These are phyloP conservation scores for Bagarius yarrelli DNA, from an alignment of 2,113 vertebrate genomes.

Conservation along the genomic window DNA sequence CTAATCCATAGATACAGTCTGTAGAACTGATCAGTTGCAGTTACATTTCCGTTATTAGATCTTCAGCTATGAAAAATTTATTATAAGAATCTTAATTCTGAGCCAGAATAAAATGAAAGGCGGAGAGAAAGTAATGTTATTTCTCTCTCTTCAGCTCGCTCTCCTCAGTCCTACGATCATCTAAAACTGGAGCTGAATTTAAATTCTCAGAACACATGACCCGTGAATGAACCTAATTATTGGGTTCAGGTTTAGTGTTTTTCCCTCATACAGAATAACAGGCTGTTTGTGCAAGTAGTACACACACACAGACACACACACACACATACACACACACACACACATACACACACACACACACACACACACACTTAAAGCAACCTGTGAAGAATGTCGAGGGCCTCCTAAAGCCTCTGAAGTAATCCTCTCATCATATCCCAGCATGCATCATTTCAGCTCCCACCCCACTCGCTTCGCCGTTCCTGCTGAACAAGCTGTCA, in stretches of 20 bases:
- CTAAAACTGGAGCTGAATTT: not conserved
- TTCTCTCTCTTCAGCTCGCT: not conserved
- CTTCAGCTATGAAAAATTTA: conserved; percentile 12
- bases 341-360: not conserved
- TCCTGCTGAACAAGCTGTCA: conserved; percentile 47
- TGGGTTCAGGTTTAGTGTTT: not conserved
- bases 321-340: conserved; percentile 9
- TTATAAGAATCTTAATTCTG: conserved; percentile 10
- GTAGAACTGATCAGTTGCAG: no score
- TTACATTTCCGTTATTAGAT: not conserved
- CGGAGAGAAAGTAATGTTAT: not conserved
- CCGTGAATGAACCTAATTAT: not conserved
- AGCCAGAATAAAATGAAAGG: conserved; percentile 7
- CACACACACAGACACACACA: not conserved
- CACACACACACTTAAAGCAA: conserved; percentile 17
- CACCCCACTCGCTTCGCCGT: conserved; percentile 29
- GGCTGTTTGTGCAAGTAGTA: not conserved
- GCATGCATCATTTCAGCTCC: conserved; percentile 36
- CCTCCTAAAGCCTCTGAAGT: conserved; percentile 35
- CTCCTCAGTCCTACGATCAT: not conserved
- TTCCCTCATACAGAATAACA: not conserved
- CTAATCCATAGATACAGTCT: no score
- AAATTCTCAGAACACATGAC: not conserved
- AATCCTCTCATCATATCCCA: conserved; percentile 35
- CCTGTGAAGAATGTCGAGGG: conserved; percentile 37